Percentiles rank a stretch among this genome's conserved stretches.
Evolutionary conservation across 1,140 invertebrate species (phyloP).

Genomic region (Mesaphorura yosii): DNA sequence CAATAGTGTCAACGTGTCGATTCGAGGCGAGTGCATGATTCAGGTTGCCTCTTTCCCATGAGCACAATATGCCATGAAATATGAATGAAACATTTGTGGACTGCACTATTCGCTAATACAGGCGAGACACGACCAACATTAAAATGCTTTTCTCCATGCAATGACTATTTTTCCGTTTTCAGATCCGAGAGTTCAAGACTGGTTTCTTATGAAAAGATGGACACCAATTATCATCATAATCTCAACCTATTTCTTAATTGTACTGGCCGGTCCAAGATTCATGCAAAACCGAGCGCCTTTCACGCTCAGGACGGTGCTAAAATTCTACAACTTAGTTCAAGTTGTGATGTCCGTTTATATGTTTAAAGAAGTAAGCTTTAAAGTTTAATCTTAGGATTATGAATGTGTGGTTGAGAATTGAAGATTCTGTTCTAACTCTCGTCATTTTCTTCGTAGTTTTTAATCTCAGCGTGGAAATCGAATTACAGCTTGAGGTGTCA

Average conservation of each 20-base stretch:
- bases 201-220: constrained; percentile 40
- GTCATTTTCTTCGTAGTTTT: constrained; percentile 40
- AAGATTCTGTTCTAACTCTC: constrained; percentile 5
- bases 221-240: constrained; percentile 37
- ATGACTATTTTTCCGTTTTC: constrained; percentile 15
- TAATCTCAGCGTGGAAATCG: constrained; percentile 47
- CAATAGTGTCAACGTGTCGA: too few species aligned
- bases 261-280: constrained; percentile 37
- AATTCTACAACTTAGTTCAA: constrained; percentile 40
- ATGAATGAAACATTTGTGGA: too few species aligned
- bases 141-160: not conserved
- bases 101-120: too few species aligned
- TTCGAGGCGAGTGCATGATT: too few species aligned
- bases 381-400: not conserved
- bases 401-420: not conserved
- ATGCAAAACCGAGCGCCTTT: constrained; percentile 39
- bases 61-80: too few species aligned
- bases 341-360: constrained; percentile 38
- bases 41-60: too few species aligned
- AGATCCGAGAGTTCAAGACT: constrained; percentile 40
- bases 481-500: constrained; percentile 74
- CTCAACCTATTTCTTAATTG: constrained; percentile 36
- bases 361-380: constrained; percentile 34
- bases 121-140: too few species aligned
- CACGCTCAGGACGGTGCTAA: constrained; percentile 35